Evolutionary conservation across 2,888 invertebrate genomes (phyloP), one percentile per base, ranked within the genome.

Genomic region (Arge pagana): DNA sequence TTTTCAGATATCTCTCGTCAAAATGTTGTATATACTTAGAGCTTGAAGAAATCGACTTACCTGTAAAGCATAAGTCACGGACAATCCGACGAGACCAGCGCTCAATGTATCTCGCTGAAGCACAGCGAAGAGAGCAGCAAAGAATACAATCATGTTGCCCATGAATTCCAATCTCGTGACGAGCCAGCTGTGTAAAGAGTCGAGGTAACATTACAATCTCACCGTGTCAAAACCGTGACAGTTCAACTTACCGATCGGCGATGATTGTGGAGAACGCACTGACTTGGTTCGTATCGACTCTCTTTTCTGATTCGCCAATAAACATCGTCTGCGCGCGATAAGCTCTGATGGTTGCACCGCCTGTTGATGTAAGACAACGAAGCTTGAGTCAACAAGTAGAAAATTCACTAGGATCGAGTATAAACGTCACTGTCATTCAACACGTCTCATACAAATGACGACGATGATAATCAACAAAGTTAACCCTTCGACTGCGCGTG

Each of bases 191-290:
- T n/a, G n/a, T n/a, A n/a, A 35, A 26, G 36, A 35, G 13, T 15
- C 11, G 5, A 51, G 18, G 19, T 8, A n/a, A 3, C 7, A 8
- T 23, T 31, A 10, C 21, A 23, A 30, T n/a, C n/a, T n/a, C n/a
- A n/a, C n/a, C n/a, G n/a, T n/a, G n/a, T n/a, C n/a, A n/a, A n/a
- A n/a, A n/a, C n/a, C n/a, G 30, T 5, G 11, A 13, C 15, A 35
- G 3, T 28, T 7, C 10, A 7, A n/a, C 57, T 60, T 61, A n/a
- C n/a, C n/a, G 28, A n/a, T 28, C n/a, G 7, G 28, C n/a, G n/a
- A 28, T 28, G n/a, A 8, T 28, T 7, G n/a, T 28, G 7, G 28
- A 7, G n/a, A 8, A 28, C 7, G 7, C 7, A n/a, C 28, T 8
- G 7, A 8, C 28, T 28, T 28, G 28, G 28, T 28, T 28, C 7